A percentile compares a stretch with the other conserved stretches of the same genome.
phyloP scores from a whole-genome alignment of 2,888 invertebrate genomes.

The Meiosimyza platycephala region DNA sequence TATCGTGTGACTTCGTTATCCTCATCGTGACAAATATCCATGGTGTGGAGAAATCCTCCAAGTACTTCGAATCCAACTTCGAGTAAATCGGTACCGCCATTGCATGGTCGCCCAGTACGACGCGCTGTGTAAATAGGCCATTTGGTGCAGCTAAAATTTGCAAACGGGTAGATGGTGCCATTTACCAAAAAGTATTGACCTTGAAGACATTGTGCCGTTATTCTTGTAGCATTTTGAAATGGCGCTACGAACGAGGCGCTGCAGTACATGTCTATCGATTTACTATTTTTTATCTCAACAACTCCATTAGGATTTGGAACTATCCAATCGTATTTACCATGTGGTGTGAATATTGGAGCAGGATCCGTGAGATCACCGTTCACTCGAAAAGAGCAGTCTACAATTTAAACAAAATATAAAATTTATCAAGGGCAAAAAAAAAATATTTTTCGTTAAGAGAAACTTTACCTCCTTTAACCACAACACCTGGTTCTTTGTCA shows the following conservation, averaged over 20 bases:
- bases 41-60: slow-evolving; percentile 57
- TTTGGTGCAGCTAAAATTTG: slow-evolving; percentile 59
- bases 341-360: slow-evolving; percentile 71
- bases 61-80: slow-evolving; percentile 63
- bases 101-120: slow-evolving; percentile 56
- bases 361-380: slow-evolving; percentile 66
- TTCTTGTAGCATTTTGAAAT: slow-evolving; percentile 45
- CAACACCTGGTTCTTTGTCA: not conserved
- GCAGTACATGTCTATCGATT: slow-evolving; percentile 60
- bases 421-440: slow-evolving; percentile 38
- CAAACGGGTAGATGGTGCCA: slow-evolving; percentile 54
- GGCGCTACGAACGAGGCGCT: slow-evolving; percentile 46
- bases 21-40: slow-evolving; percentile 67
- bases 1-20: slow-evolving; percentile 63
- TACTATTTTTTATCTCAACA: slow-evolving; percentile 51
- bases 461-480: slow-evolving; percentile 21
- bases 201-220: slow-evolving; percentile 57
- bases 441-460: slow-evolving; percentile 33
- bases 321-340: slow-evolving; percentile 58
- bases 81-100: slow-evolving; percentile 56
- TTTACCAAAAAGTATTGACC: slow-evolving; percentile 52
- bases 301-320: slow-evolving; percentile 53
- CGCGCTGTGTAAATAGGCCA: slow-evolving; percentile 58
- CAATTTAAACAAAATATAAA: slow-evolving; percentile 40
- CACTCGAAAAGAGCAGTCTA: slow-evolving; percentile 51